Evolutionary conservation across 2,797 vertebrate species (phyloP), one percentile per base, ranked within the genome.

Genomic region (Hippopotamyrus pictus): DNA sequence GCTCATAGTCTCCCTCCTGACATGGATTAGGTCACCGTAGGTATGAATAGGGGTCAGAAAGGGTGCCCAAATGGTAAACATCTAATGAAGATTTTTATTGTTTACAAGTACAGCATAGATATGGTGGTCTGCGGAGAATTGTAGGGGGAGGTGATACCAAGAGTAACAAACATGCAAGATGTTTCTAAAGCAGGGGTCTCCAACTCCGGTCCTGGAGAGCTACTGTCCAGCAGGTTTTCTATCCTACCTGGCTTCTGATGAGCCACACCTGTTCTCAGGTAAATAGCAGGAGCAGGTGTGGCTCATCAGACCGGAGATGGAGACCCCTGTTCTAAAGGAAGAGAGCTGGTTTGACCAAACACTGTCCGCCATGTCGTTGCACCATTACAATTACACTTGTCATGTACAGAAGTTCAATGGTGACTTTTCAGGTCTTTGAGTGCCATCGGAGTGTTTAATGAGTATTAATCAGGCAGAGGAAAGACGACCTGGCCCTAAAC

Each of bases 401-500:
- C 41, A 9, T 79, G 41, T 79, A 79, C 37, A 79, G 19, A 44
- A 41, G 37, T 79, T 79, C 76, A 79, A n/a, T 9, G 37, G 17
- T 79, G 73, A 79, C 76, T 79, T 46, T 46, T 41, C 41, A 79
- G 76, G 5, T 79, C 37, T 46, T 44, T 46, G 41, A 41, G 65
- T 37, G 65, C 65, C 76, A 46, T 33, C n/a, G 51, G 46, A 29
- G 86, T 12, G 12, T 53, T 53, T 85, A 85, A 59, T 37, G 33
- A 57, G 53, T 59, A 87, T 87, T 87, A 57, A 62, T 85, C 83
- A 25, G 46, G 48, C 37, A 87, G 37, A 69, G 54, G 59, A 76
- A 73, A 7, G 51, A 88, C n/a, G 73, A 5, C 17, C 73, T 14
- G 29, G 22, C 7, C 17, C 44, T 88, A 37, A 69, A 51, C 29